Evolutionary conservation across 2,888 invertebrate genomes (phyloP).

Genomic region (Heliconius ismenius): DNA sequence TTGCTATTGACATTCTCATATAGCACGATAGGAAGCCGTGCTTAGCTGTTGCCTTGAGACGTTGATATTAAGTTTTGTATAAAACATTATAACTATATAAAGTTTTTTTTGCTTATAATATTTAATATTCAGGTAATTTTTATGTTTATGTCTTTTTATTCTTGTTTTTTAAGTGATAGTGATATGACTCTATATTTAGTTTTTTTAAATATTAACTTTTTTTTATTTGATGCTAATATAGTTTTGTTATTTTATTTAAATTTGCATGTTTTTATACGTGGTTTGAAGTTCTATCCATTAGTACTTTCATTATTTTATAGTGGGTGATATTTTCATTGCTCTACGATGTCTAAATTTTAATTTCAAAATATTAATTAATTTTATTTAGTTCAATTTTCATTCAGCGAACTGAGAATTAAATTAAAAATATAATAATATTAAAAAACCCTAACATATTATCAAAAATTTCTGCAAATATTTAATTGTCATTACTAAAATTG

Average conservation of each 20-base stretch:
- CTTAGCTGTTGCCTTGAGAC: not conserved
- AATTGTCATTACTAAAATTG: not conserved
- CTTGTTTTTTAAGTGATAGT: not conserved
- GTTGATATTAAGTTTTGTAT: not conserved
- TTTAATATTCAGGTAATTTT: not conserved
- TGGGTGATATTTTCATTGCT: not conserved
- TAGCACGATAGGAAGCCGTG: constrained; percentile 5
- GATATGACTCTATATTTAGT: too few species aligned
- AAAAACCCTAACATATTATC: not conserved
- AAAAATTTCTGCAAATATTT: not conserved
- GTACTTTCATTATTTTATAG: too few species aligned
- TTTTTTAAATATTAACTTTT: too few species aligned
- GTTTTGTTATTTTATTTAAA: not conserved
- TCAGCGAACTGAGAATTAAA: not conserved
- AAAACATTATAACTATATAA: not conserved
- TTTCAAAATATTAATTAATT: not conserved
- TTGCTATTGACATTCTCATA: constrained; percentile 17
- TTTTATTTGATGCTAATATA: too few species aligned
- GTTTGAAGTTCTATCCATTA: not conserved
- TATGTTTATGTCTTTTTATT: not conserved
- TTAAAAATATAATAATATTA: not conserved
- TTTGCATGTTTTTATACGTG: not conserved
- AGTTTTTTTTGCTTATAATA: not conserved
- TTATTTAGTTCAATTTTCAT: not conserved
- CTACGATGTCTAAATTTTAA: not conserved